Evolutionary conservation across 2,888 invertebrate genomes (phyloP).

Genomic region (Aricia artaxerxes): DNA sequence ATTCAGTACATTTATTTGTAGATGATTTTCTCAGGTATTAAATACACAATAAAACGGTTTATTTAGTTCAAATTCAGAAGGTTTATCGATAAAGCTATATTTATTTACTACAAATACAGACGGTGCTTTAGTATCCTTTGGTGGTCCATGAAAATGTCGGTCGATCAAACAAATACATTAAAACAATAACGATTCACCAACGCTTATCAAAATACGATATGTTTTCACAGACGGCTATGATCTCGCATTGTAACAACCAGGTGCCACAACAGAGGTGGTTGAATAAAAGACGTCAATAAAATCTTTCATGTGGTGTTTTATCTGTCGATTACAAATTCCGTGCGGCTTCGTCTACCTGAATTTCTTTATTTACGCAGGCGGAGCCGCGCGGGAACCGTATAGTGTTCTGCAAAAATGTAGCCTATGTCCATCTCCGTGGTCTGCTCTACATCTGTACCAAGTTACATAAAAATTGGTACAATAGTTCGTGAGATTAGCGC

Average conservation of each 20-base stretch:
- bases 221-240: background rate
- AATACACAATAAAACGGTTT: no score
- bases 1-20: no score
- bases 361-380: no score
- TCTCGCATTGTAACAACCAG: slow-evolving; percentile 16
- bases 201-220: slow-evolving; percentile 17
- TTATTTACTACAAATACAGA: background rate
- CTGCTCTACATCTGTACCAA: background rate
- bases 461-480: no score
- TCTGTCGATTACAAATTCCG: slow-evolving; percentile 48
- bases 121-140: background rate
- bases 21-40: no score
- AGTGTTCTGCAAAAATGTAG: background rate
- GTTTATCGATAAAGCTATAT: background rate
- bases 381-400: no score
- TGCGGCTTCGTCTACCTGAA: background rate
- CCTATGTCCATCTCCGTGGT: background rate
- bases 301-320: slow-evolving; percentile 78
- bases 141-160: background rate
- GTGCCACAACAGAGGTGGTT: slow-evolving; percentile 27
- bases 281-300: slow-evolving; percentile 44
- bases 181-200: slow-evolving; percentile 29
- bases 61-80: slow-evolving; percentile 43
- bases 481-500: no score
- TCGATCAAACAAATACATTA: slow-evolving; percentile 22